These are phyloP conservation scores for Atrina japonica DNA, from an alignment of 2,888 invertebrate genomes.

Conservation along the genomic window DNA sequence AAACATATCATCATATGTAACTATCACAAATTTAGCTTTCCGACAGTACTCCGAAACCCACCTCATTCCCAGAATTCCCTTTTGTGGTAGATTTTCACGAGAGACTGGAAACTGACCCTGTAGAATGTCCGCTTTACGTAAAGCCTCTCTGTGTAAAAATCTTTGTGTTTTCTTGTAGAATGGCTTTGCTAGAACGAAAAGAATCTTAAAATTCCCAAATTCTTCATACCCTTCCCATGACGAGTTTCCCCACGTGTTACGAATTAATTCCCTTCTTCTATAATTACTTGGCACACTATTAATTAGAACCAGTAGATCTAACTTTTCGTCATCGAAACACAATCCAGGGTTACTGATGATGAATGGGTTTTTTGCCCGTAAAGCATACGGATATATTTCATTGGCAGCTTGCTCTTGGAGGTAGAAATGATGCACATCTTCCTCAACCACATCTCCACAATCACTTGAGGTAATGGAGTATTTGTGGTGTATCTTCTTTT, in stretches of 20 bases:
- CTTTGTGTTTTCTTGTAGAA: conserved; percentile 1
- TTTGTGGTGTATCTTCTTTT: too few relatives aligned
- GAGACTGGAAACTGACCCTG: conserved; percentile 9
- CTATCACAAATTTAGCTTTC: conserved; percentile 10
- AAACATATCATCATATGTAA: conserved; percentile 1
- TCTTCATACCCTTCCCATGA: background rate
- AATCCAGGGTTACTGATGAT: conserved; percentile 10
- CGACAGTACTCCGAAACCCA: conserved; percentile 13
- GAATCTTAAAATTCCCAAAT: conserved; percentile 13
- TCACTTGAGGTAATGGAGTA: too few relatives aligned
- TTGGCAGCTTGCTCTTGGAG: conserved; percentile 4
- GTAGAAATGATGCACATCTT: conserved; percentile 13
- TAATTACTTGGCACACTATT: conserved; percentile 6
- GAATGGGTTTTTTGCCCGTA: conserved; percentile 12
- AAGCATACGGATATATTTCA: conserved; percentile 3
- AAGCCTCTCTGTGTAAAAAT: conserved; percentile 8
- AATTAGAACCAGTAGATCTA: conserved; percentile 11
- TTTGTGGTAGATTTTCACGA: conserved; percentile 8
- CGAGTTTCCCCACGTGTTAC: conserved; percentile 4
- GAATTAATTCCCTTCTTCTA: background rate
- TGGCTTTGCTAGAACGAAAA: conserved; percentile 1
- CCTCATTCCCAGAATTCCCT: conserved; percentile 7
- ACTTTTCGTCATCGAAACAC: conserved; percentile 10
- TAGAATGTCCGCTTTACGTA: conserved; percentile 1
- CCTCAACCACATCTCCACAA: background rate